Base-by-base conservation (phyloP, 1,140 invertebrate species). In the Pseudomyrmex concolor region DNA sequence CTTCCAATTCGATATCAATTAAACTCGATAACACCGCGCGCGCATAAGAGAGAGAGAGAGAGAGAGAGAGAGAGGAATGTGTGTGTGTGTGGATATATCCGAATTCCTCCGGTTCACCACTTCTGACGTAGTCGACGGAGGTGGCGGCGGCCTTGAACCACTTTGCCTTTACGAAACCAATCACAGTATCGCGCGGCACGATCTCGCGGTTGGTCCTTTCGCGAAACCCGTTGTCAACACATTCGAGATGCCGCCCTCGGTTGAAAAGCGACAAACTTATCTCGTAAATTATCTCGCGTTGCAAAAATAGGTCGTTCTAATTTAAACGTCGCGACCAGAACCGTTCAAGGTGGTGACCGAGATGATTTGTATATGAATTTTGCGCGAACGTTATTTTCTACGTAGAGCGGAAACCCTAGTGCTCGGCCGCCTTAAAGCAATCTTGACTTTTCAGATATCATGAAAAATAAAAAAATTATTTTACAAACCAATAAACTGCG, bases 71-170 rank as follows among this genome's bases (percentile, higher is more conserved):
- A 25, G 25, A 25, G 25, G 25, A 25, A 25, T 25, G 25, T 25
- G 0, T 34, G 0, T 34, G 25, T 34, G 34, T 34, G 5, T 83
- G 77, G 77, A 72, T 51, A 64, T 51, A 74, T 86, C 19, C 60
- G 51, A 85, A 80, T 87, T 88, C 88, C 76, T 48, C 59, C 43
- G 34, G 60, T 83, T 83, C 50, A 45, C 66, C 50, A 59, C 48
- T 66, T 89, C 68, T 87, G 34, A 34, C 34, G 34, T 34, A 34
- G 34, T 34, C 57, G 55, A 51, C 67, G 59, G 34, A 0, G 5
- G 34, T 34, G 5, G 34, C 5, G 34, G 34, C 17, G 62, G 78
- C 87, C 87, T 84, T 85, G 87, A 84, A 50, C 84, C 73, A 86
- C 22, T 86, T 89, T 25, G 22, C 2, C 5, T 34, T 34, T 59